Evolutionary conservation across 2,797 vertebrate genomes (phyloP).

Genomic region (Dicrostonyx torquatus): DNA sequence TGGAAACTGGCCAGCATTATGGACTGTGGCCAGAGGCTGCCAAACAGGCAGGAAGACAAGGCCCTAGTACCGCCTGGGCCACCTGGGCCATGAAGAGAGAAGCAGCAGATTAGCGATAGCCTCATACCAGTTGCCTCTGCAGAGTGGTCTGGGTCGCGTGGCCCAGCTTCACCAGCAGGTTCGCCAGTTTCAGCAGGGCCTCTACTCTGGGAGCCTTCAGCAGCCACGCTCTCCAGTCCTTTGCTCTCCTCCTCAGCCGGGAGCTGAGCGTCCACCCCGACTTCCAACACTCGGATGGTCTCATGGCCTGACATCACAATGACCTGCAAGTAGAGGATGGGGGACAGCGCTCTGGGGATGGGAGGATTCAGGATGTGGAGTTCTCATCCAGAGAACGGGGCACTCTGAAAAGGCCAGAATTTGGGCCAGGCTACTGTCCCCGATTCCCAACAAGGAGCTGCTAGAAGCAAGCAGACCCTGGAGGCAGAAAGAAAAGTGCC

Average conservation of each 20-base stretch:
- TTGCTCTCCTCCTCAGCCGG: conserved; percentile 82
- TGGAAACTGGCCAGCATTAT: not conserved
- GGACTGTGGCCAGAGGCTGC: not conserved
- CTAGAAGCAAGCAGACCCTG: not conserved
- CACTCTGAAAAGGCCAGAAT: not conserved
- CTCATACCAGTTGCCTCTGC: conserved; percentile 81
- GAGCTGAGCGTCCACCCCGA: conserved; percentile 91
- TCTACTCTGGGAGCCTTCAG: conserved; percentile 29
- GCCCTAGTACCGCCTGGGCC: not conserved
- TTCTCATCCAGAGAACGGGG: not conserved
- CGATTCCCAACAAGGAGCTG: not conserved
- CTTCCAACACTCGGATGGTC: conserved; percentile 96
- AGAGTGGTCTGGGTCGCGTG: conserved; percentile 69
- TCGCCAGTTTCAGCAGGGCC: conserved; percentile 55
- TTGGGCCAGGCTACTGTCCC: not conserved
- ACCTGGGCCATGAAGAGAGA: not conserved
- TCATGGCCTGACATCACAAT: conserved; percentile 98
- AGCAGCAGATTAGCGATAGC: not conserved
- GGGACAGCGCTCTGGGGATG: conserved; percentile 74
- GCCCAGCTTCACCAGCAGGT: conserved; percentile 57
- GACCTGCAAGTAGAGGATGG: conserved; percentile 87
- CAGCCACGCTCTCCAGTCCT: conserved; percentile 47
- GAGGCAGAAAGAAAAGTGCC: not conserved
- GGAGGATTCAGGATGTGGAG: not conserved
- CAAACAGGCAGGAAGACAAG: not conserved